A percentile compares a stretch with the other conserved stretches of the same genome.
Conservation (phyloP, 1,140 invertebrate genomes). For the Drosophila repletoides region DNA sequence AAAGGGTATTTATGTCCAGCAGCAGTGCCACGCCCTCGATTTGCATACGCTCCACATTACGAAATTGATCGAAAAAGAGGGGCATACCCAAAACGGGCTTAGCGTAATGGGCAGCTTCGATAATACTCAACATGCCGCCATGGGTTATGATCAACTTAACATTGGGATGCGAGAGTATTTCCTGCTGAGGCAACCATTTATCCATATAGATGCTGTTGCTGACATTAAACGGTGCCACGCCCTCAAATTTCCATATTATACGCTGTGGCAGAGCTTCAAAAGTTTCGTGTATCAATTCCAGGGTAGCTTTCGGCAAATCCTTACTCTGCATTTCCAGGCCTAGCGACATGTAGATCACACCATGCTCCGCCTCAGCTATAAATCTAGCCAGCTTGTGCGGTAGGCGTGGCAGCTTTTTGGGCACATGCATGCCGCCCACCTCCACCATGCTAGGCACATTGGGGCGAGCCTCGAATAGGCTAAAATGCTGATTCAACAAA, state of each 20-base stretch:
- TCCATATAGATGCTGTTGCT: constrained; percentile 85
- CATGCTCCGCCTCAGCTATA: constrained; percentile 84
- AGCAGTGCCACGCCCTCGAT: constrained; percentile 81
- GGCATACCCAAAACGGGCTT: constrained; percentile 88
- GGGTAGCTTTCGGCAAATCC: constrained; percentile 83
- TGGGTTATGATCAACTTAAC: constrained; percentile 88
- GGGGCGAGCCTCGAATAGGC: constrained; percentile 42
- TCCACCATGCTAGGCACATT: constrained; percentile 65
- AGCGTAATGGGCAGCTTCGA: constrained; percentile 87
- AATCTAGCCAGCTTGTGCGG: constrained; percentile 78
- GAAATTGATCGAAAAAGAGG: constrained; percentile 85
- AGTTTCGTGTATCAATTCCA: constrained; percentile 84
- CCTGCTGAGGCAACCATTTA: constrained; percentile 88
- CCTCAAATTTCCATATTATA: constrained; percentile 88
- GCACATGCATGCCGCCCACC: constrained; percentile 82
- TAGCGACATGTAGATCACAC: constrained; percentile 85
- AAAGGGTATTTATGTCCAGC: constrained; percentile 38
- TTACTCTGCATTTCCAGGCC: constrained; percentile 84
- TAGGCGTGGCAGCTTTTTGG: constrained; percentile 80
- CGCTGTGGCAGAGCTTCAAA: constrained; percentile 84
- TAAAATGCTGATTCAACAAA: constrained; percentile 69
- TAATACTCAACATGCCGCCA: constrained; percentile 87
- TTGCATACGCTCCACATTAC: constrained; percentile 83
- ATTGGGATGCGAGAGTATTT: constrained; percentile 88
- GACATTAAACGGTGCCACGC: constrained; percentile 82